Conservation (phyloP, 2,888 invertebrate genomes). For the Andrena chrysosceles region DNA sequence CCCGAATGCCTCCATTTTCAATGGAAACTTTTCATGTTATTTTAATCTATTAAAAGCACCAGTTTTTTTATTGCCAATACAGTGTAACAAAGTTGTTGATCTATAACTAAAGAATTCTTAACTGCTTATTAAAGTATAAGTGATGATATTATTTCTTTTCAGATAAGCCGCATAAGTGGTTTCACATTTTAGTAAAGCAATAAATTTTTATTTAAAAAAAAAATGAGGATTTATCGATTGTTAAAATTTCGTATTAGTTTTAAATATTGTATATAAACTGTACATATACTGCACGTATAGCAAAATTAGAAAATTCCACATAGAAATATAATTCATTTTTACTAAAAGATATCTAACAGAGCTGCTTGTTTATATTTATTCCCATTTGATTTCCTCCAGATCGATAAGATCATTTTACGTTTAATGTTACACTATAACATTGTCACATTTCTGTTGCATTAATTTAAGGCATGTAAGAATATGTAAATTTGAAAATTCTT, state of each 20-base stretch:
- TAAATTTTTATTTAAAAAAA: conserved; percentile 22
- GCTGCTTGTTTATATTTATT: conserved; percentile 40
- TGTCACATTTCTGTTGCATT: conserved; percentile 29
- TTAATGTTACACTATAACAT: conserved; percentile 6
- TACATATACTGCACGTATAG: conserved; percentile 46
- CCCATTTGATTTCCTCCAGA: conserved; percentile 35
- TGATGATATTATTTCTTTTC: conserved; percentile 39
- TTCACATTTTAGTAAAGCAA: conserved; percentile 35
- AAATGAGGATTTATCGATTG: conserved; percentile 22
- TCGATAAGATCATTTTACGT: background rate
- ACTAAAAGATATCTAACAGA: conserved; percentile 10
- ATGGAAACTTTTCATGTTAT: background rate
- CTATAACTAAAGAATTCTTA: conserved; percentile 12
- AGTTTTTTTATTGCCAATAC: conserved; percentile 6
- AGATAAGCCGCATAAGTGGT: conserved; percentile 44
- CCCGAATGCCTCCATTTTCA: background rate
- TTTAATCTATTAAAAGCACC: background rate
- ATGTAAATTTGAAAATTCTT: conserved; percentile 39
- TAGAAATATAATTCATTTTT: conserved; percentile 41
- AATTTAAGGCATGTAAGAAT: conserved; percentile 42
- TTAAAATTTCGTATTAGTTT: conserved; percentile 26
- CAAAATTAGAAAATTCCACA: conserved; percentile 20
- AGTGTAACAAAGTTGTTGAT: conserved; percentile 19
- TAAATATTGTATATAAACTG: conserved; percentile 51
- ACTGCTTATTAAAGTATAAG: conserved; percentile 16